Percentiles rank a stretch among this genome's conserved stretches.
Conservation (phyloP, 2,113 vertebrate species). For the Noctilio leporinus region DNA sequence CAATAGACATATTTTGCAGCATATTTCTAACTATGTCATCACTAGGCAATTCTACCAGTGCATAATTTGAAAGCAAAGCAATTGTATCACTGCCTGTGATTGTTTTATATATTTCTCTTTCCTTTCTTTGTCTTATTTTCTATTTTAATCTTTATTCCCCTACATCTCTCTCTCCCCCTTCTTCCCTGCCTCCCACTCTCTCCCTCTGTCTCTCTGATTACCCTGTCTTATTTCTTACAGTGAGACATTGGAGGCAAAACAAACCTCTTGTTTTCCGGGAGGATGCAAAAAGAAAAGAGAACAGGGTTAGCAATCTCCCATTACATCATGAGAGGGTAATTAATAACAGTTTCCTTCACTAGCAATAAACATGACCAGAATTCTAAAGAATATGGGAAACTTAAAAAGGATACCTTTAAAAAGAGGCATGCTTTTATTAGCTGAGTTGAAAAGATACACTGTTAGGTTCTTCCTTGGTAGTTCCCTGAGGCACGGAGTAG, state of each 20-base stretch:
- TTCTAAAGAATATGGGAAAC: neutral
- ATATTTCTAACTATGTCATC: conserved; percentile 50
- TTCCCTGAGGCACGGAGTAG: conserved; percentile 22
- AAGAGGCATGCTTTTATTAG: neutral
- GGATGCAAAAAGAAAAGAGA: neutral
- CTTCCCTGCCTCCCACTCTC: neutral
- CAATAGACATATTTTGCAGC: conserved; percentile 1
- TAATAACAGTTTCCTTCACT: conserved; percentile 46
- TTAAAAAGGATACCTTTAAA: conserved; percentile 1
- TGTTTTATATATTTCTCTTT: neutral
- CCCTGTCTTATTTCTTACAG: conserved; percentile 25
- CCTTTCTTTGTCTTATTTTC: neutral
- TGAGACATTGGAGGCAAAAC: conserved; percentile 47
- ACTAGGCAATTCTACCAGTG: conserved; percentile 2
- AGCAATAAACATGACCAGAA: conserved; percentile 38
- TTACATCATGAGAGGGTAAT: conserved; percentile 23
- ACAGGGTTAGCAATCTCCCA: neutral
- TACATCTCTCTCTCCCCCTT: neutral
- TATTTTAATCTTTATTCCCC: neutral
- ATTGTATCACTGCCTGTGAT: conserved; percentile 15
- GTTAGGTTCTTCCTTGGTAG: conserved; percentile 31
- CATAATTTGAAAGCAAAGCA: conserved; percentile 41
- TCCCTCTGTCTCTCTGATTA: neutral
- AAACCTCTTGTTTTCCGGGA: conserved; percentile 6
- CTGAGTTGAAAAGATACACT: conserved; percentile 39